phyloP scores from a whole-genome alignment of 2,888 invertebrate species.

The Danaus chrysippus region DNA sequence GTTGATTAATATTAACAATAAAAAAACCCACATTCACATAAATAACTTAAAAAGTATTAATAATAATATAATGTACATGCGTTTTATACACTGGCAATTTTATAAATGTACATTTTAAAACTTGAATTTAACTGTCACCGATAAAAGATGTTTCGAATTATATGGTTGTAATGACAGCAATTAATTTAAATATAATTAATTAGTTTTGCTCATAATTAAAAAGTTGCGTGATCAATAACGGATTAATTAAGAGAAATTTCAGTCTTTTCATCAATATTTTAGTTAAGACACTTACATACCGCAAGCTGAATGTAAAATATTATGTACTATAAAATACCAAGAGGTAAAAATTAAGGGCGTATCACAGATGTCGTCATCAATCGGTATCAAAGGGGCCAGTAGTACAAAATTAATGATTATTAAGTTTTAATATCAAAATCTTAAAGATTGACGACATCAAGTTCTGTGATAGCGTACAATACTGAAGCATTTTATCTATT shows the following conservation, averaged over 20 bases:
- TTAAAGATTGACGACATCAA: slow-evolving; percentile 18
- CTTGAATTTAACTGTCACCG: slow-evolving; percentile 53
- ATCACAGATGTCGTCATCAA: slow-evolving; percentile 22
- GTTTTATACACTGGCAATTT: slow-evolving; percentile 52
- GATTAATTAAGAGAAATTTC: slow-evolving; percentile 56
- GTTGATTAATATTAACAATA: slow-evolving; percentile 40
- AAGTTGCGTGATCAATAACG: slow-evolving; percentile 61
- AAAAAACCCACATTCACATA: slow-evolving; percentile 69
- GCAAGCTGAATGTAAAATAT: slow-evolving; percentile 19
- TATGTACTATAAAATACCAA: slow-evolving; percentile 18
- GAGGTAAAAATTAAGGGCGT: slow-evolving; percentile 15
- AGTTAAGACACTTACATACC: slow-evolving; percentile 13
- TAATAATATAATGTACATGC: slow-evolving; percentile 65
- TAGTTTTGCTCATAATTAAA: slow-evolving; percentile 55
- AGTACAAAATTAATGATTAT: not conserved
- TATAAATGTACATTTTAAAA: slow-evolving; percentile 45
- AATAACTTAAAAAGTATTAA: slow-evolving; percentile 68
- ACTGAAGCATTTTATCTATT: not conserved
- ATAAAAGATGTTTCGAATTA: slow-evolving; percentile 52
- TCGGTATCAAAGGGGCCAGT: slow-evolving; percentile 13
- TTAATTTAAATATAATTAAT: slow-evolving; percentile 69
- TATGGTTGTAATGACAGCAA: slow-evolving; percentile 44
- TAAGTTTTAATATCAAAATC: not conserved
- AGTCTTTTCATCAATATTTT: slow-evolving; percentile 61
- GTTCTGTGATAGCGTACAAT: slow-evolving; percentile 13